Evolutionary conservation across 2,113 vertebrate species (phyloP).

Genomic region (Callipepla squamata): DNA sequence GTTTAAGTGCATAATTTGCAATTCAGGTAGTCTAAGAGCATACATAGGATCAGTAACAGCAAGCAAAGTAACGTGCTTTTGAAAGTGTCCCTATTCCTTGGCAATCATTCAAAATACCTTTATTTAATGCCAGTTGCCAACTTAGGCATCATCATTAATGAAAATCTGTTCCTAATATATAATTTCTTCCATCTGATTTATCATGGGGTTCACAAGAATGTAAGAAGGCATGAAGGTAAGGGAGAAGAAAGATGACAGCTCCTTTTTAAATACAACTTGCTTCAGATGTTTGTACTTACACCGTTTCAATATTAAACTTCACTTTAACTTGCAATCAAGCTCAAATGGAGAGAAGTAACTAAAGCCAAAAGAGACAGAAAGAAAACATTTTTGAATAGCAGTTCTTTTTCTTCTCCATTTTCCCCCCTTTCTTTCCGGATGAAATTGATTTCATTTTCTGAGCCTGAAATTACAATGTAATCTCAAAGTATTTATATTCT

Average conservation of each 20-base stretch:
- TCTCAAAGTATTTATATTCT: conserved; percentile 8
- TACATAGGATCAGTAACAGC: neutral
- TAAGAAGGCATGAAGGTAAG: neutral
- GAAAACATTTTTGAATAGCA: neutral
- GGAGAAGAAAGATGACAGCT: neutral
- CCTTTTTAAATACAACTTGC: neutral
- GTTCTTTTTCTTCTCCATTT: neutral
- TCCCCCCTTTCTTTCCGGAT: neutral
- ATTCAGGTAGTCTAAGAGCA: neutral
- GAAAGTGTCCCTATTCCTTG: neutral
- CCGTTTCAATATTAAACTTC: neutral
- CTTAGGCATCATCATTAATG: neutral
- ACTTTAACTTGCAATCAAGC: neutral
- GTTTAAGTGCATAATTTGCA: neutral
- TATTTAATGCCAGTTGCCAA: neutral
- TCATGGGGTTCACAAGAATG: neutral
- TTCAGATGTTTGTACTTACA: neutral
- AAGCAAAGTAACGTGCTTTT: neutral
- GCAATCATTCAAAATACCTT: neutral
- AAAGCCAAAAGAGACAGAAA: neutral
- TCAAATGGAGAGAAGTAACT: neutral
- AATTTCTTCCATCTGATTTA: neutral
- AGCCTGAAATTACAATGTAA: conserved; percentile 19
- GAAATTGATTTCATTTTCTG: neutral
- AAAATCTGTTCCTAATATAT: neutral